Evolutionary conservation across 2,797 vertebrate genomes (phyloP).

Genomic region (Oreonectes daqikongensis): DNA sequence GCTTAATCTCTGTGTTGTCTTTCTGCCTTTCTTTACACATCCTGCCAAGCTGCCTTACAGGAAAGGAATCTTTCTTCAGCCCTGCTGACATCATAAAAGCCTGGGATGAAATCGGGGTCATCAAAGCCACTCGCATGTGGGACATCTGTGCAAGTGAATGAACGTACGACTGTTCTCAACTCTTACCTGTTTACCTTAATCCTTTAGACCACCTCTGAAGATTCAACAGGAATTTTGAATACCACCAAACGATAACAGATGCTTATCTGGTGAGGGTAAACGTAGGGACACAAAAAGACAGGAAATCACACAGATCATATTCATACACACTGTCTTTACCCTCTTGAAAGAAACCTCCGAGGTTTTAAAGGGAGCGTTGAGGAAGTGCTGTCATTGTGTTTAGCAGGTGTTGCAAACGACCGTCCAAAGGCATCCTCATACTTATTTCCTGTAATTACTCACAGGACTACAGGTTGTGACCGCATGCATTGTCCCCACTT

Average conservation of each 20-base stretch:
- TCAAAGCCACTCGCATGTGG: constrained; percentile 68
- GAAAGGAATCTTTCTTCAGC: constrained; percentile 75
- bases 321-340: constrained; percentile 29
- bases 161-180: constrained; percentile 45
- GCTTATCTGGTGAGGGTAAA: constrained; percentile 16
- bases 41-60: constrained; percentile 75
- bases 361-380: background rate
- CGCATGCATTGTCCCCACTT: constrained; percentile 39
- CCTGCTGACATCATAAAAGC: constrained; percentile 71
- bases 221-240: background rate
- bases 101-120: constrained; percentile 65
- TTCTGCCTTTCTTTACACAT: constrained; percentile 78
- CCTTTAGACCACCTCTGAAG: constrained; percentile 50
- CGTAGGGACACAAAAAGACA: constrained; percentile 6
- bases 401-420: constrained; percentile 38
- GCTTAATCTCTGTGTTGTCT: constrained; percentile 86
- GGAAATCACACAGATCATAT: constrained; percentile 19
- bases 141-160: constrained; percentile 56
- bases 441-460: constrained; percentile 58
- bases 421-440: constrained; percentile 48
- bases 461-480: constrained; percentile 46
- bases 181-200: constrained; percentile 65
- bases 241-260: constrained; percentile 33
- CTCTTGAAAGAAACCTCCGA: constrained; percentile 49
- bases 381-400: constrained; percentile 38